Conservation (phyloP, 2,113 vertebrate species). For the Peucedramus taeniatus region DNA sequence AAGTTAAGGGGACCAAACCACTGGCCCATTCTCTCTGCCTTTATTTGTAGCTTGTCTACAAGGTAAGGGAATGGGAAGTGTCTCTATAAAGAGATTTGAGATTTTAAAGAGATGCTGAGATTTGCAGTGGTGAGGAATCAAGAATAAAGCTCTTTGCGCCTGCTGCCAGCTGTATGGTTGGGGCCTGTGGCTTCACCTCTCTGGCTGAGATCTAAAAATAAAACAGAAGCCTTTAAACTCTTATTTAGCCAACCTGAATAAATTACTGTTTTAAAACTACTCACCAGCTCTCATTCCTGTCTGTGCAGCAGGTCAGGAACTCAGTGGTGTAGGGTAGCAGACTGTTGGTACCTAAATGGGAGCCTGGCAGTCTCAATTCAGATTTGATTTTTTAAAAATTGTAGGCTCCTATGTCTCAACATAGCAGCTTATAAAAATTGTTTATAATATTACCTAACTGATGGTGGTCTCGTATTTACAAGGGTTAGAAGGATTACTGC, state of each 20-base stretch:
- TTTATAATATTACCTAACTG: background rate
- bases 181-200: background rate
- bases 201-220: background rate
- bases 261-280: background rate
- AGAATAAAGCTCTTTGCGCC: background rate
- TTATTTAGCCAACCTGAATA: background rate
- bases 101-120: background rate
- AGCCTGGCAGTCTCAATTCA: background rate
- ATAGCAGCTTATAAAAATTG: slow-evolving; percentile 2
- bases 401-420: background rate
- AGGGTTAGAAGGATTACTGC: background rate
- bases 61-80: background rate
- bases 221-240: background rate
- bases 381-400: background rate
- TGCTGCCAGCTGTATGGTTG: background rate
- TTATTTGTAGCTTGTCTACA: background rate
- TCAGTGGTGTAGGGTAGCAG: background rate
- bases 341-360: background rate
- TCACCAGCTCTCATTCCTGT: background rate
- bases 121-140: background rate
- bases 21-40: background rate
- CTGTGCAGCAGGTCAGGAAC: background rate
- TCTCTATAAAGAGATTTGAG: background rate
- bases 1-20: background rate
- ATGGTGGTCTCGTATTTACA: background rate